Evolutionary conservation across 2,797 vertebrate species (phyloP).

Genomic region (Atherinosoma microstoma): DNA sequence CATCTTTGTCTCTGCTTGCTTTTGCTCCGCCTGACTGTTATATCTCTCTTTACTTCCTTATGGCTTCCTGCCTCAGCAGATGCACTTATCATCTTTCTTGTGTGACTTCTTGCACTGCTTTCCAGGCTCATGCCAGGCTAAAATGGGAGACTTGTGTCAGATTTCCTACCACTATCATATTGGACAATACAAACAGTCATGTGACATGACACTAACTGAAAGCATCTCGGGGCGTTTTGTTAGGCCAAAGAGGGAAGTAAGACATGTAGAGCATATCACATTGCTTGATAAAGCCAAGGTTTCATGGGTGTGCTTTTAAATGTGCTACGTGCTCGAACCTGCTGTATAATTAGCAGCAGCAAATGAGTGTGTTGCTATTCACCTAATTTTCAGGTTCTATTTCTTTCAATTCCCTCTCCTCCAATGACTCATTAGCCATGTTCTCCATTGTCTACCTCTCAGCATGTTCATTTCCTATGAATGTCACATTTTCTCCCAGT

Average conservation of each 20-base stretch:
- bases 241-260: background rate
- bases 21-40: background rate
- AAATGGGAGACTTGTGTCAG: slow-evolving; percentile 23
- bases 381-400: slow-evolving; percentile 21
- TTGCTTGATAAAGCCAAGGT: background rate
- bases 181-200: background rate
- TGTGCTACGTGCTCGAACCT: slow-evolving; percentile 2
- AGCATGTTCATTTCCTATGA: slow-evolving; percentile 39
- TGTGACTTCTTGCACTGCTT: slow-evolving; percentile 38
- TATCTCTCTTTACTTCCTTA: slow-evolving; percentile 30
- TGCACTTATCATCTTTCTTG: slow-evolving; percentile 49
- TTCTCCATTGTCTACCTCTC: slow-evolving; percentile 39
- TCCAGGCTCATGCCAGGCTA: slow-evolving; percentile 38
- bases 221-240: slow-evolving; percentile 8
- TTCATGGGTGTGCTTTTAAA: background rate
- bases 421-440: slow-evolving; percentile 48
- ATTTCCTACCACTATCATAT: slow-evolving; percentile 19
- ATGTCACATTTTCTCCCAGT: slow-evolving; percentile 50
- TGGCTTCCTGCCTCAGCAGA: slow-evolving; percentile 48
- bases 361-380: slow-evolving; percentile 28
- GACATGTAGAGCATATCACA: background rate
- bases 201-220: slow-evolving; percentile 22
- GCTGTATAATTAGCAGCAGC: slow-evolving; percentile 25
- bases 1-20: slow-evolving; percentile 16
- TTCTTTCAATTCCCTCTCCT: slow-evolving; percentile 21